These are phyloP conservation scores for Monodelphis domestica DNA, from an alignment of 2,797 vertebrate species.

Conservation along the genomic window DNA sequence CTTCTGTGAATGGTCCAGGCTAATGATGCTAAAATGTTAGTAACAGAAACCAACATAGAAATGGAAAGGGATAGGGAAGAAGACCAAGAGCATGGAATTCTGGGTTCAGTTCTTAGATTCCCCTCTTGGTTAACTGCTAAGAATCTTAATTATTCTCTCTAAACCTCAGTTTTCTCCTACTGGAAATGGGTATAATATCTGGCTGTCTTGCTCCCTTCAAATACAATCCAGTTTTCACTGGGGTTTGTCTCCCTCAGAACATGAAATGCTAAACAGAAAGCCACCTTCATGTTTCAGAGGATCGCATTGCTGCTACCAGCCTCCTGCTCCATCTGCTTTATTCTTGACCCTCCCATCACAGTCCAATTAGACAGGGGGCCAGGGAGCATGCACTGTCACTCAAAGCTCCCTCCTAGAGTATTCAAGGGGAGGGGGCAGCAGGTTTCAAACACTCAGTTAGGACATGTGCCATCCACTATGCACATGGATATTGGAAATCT, in stretches of 20 bases:
- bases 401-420: background rate
- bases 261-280: conserved; percentile 53
- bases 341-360: background rate
- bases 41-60: background rate
- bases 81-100: background rate
- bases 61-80: background rate
- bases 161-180: conserved; percentile 32
- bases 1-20: background rate
- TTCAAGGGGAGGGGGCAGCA: conserved; percentile 31
- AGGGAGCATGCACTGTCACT: background rate
- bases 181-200: conserved; percentile 16
- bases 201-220: background rate
- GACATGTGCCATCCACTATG: conserved; percentile 57
- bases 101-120: accelerated
- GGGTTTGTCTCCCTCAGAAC: conserved; percentile 20
- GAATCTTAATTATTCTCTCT: conserved; percentile 14
- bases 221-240: background rate
- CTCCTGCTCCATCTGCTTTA: conserved; percentile 14
- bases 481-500: conserved; percentile 78
- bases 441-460: conserved; percentile 63
- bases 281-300: conserved; percentile 35
- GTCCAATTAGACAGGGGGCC: conserved; percentile 32
- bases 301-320: conserved; percentile 20
- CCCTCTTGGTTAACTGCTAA: conserved; percentile 13
- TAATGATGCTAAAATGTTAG: background rate